phyloP scores from a whole-genome alignment of 2,797 vertebrate species.

The Acridotheres tristis region DNA sequence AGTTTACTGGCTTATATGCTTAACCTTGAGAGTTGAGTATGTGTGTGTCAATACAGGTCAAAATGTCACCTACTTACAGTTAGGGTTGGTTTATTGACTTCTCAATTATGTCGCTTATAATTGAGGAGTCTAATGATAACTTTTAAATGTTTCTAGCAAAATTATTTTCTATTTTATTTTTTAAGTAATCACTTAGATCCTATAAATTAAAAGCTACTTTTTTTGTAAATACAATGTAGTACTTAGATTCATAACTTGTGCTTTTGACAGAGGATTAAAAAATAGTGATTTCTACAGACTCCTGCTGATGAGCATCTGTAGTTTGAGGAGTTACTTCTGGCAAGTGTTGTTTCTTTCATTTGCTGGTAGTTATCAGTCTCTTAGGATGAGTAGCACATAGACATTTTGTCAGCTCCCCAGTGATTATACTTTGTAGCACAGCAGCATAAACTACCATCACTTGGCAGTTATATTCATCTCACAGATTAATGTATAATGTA shows the following conservation, averaged over 20 bases:
- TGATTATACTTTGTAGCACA: neutral
- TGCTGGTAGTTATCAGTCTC: neutral
- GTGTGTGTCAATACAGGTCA: neutral
- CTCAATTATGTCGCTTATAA: neutral
- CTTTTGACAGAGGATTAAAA: neutral
- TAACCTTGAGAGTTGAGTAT: neutral
- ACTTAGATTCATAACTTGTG: neutral
- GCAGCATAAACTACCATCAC: neutral
- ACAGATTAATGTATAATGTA: neutral
- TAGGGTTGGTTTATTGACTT: neutral
- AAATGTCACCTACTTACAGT: neutral
- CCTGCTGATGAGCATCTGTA: neutral
- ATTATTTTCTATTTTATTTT: neutral
- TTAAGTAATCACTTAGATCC: neutral
- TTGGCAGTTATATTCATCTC: neutral
- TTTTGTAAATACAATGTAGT: neutral
- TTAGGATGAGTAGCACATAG: neutral
- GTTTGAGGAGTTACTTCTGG: neutral
- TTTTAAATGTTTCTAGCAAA: neutral
- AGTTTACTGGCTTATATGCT: neutral
- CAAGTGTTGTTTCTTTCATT: neutral
- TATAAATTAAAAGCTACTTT: neutral
- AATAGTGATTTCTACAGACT: neutral
- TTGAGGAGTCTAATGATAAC: neutral
- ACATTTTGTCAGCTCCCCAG: neutral